Evolutionary conservation across 1,140 invertebrate species (phyloP).

Genomic region (Brachionus asplanchnoidis): DNA sequence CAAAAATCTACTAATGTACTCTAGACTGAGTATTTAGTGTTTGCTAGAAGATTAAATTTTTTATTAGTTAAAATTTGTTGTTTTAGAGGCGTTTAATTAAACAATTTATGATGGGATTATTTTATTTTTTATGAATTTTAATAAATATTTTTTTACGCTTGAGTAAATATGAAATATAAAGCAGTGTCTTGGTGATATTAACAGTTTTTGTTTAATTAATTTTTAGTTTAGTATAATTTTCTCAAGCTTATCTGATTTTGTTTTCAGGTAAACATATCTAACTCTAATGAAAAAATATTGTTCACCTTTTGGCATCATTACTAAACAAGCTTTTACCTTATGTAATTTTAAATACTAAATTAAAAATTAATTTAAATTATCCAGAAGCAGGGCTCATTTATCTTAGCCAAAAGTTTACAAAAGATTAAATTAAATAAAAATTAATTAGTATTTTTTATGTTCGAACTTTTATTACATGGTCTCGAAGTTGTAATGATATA

Average conservation of each 20-base stretch:
- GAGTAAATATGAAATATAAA: background rate
- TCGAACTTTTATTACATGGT: background rate
- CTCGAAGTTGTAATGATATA: background rate
- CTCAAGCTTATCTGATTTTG: background rate
- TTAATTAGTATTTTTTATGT: background rate
- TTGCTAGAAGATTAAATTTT: background rate
- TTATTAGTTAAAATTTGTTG: background rate
- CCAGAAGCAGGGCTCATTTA: background rate
- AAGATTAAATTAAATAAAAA: no score
- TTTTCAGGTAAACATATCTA: background rate
- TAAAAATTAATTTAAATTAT: background rate
- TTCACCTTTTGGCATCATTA: background rate
- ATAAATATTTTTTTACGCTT: conserved; percentile 13
- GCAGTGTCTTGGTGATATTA: background rate
- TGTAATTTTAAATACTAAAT: background rate
- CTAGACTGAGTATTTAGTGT: background rate
- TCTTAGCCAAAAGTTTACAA: background rate
- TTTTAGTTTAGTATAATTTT: background rate
- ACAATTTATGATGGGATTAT: conserved; percentile 30
- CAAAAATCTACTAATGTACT: background rate
- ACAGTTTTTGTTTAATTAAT: background rate
- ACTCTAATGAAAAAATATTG: background rate
- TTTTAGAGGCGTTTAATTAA: conserved; percentile 16
- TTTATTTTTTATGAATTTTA: background rate
- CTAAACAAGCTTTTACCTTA: background rate